Conservation (phyloP, 1,140 invertebrate species). For the Caenorhabditis remanei region DNA sequence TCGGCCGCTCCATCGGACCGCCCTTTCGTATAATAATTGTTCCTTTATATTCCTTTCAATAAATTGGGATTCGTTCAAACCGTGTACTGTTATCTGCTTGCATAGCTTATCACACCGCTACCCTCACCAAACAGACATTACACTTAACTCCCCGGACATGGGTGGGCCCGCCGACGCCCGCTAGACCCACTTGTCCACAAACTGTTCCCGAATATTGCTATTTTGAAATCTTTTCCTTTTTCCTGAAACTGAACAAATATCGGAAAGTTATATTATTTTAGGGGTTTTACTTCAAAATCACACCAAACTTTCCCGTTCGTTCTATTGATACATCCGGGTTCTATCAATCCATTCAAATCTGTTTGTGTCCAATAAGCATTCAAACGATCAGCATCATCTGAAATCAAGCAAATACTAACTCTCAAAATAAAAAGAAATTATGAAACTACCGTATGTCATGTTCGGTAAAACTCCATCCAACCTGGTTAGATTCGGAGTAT, state of each 20-base stretch:
- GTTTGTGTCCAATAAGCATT: constrained; percentile 13
- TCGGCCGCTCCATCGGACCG: too few species aligned
- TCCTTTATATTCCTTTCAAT: too few species aligned
- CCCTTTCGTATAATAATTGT: too few species aligned
- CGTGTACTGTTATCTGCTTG: too few species aligned
- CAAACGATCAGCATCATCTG: constrained; percentile 23
- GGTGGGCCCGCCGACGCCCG: too few species aligned
- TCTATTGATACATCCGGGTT: constrained; percentile 20
- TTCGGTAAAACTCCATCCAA: constrained; percentile 27
- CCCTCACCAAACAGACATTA: too few species aligned
- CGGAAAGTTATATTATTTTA: neutral
- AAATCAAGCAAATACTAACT: neutral
- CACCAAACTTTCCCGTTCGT: constrained; percentile 35
- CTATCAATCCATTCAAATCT: neutral
- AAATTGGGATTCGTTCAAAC: too few species aligned
- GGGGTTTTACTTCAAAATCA: neutral
- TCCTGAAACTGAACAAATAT: neutral
- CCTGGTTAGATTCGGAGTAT: neutral
- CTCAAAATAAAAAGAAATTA: neutral
- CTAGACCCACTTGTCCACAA: too few species aligned
- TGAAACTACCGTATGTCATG: neutral
- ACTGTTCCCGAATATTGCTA: constrained; percentile 27
- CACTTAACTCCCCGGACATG: too few species aligned
- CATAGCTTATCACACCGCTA: too few species aligned
- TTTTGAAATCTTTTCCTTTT: constrained; percentile 33